These are phyloP conservation scores for Minunthozetes semirufus DNA, from an alignment of 2,888 invertebrate genomes.

Conservation along the genomic window DNA sequence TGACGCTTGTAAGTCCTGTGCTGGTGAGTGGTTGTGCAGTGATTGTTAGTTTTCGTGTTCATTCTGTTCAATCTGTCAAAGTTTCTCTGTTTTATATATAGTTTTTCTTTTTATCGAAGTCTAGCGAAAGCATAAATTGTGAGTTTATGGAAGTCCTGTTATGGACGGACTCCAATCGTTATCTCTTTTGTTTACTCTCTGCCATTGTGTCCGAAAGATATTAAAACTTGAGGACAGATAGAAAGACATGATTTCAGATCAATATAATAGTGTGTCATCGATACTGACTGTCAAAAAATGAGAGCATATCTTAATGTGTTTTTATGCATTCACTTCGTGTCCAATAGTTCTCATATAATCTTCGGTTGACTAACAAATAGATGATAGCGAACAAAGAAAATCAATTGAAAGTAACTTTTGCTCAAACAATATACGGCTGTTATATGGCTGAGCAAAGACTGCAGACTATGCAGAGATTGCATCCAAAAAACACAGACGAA, in stretches of 20 bases:
- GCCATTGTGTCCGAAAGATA: neutral
- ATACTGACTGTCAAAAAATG: neutral
- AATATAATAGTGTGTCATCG: neutral
- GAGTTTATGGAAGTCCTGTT: neutral
- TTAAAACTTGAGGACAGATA: neutral
- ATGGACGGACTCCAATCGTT: neutral
- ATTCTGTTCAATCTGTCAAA: neutral
- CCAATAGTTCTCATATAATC: conserved; percentile 3
- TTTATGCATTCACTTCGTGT: neutral
- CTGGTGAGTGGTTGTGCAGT: no score
- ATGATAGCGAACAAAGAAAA: neutral
- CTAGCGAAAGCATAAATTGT: neutral
- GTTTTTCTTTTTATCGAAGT: neutral
- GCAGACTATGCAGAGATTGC: conserved; percentile 1
- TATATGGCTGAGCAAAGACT: neutral
- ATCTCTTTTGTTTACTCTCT: neutral
- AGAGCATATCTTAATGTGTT: neutral
- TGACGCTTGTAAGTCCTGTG: no score
- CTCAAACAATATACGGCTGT: neutral
- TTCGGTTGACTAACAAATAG: neutral
- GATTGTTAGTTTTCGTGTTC: neutral
- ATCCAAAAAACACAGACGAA: neutral
- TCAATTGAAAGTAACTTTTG: conserved; percentile 6
- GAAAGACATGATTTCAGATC: neutral
- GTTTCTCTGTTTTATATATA: neutral